Base-by-base conservation (phyloP, 1,140 invertebrate species). In the Bombus ignitus region DNA sequence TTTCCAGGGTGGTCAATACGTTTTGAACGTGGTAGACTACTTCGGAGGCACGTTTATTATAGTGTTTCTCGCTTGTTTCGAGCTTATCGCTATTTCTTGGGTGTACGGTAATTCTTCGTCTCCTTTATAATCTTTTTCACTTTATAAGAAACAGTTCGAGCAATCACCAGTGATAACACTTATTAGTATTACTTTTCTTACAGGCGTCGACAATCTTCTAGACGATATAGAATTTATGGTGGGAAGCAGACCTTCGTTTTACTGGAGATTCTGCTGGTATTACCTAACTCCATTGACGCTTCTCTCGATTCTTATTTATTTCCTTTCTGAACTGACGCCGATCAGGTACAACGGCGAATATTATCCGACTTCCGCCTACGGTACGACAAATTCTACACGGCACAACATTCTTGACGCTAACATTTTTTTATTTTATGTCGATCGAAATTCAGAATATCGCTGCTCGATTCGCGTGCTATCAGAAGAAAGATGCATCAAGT, bases 11-110 rank as follows among this genome's bases (percentile, higher is more conserved):
- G 98, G 98, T 8, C 97, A 98, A 90, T 98, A 97, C 90, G 96
- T 98, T 44, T 95, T 99, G 35, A 97, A 97, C 81, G 92, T 99
- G 39, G 97, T 99, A 53, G 98, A 99, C 92, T 97, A 97, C 89
- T 99, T 97, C 93, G 98, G 97, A 18, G 97, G 97, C 72, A 97
- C 97, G 2, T 97, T 98, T 84, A 96, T 98, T 81, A 96, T 98
- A 59, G 96, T 98, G 70, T 96, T 98, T 74, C 96, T 98, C 53
- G 97, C 97, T 44, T 97, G 97, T 28, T 94, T 96, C 39, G 97
- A 98, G 95, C 96, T 97, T 9, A 94, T 96, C 35, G 96, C 96
- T 1, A 94, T 98, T 35, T 96, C 96, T 32, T 98, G 97, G 97
- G 96, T 98, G 81, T 98, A 98, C 91, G 98, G 97, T 90, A 88